A percentile compares a stretch with the other conserved stretches of the same genome.
phyloP scores from a whole-genome alignment of 92 coral and sea anemone species.

The Diadumene lineata region DNA sequence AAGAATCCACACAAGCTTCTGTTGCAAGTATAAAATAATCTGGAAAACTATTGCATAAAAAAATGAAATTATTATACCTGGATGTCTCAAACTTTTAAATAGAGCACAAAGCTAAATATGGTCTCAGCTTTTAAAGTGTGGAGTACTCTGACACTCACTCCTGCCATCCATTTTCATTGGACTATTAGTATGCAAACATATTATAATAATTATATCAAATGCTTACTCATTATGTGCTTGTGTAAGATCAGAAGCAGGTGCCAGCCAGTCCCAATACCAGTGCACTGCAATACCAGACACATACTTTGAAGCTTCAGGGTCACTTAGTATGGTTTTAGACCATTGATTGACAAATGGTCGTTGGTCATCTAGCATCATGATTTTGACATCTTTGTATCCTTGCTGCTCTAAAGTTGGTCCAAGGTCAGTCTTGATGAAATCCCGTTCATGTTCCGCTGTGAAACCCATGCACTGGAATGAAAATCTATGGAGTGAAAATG shows the following conservation, averaged over 20 bases:
- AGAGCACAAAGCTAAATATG: no score
- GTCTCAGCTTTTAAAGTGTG: no score
- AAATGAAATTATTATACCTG: no score
- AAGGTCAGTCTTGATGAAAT: constrained; percentile 82
- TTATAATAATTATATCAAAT: no score
- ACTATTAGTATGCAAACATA: no score
- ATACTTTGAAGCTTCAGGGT: constrained; percentile 75
- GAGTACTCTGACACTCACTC: no score
- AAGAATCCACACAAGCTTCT: constrained; percentile 84
- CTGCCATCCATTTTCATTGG: no score
- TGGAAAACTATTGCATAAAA: constrained; percentile 66
- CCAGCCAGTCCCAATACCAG: constrained; percentile 75
- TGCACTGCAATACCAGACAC: constrained; percentile 88
- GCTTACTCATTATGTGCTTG: constrained; percentile 71
- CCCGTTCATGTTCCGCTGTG: constrained; percentile 73
- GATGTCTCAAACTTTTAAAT: no score
- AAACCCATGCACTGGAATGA: constrained; percentile 91
- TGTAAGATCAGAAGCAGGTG: constrained; percentile 65
- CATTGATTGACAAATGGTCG: constrained; percentile 59
- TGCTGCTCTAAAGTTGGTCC: constrained; percentile 78
- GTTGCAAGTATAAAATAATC: constrained; percentile 75
- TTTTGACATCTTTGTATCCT: constrained; percentile 73
- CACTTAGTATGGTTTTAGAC: constrained; percentile 71
- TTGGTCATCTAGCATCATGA: constrained; percentile 90
- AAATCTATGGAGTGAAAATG: constrained; percentile 61